Evolutionary conservation across 2,888 invertebrate species (phyloP).

Genomic region (Lepidonotus clava): DNA sequence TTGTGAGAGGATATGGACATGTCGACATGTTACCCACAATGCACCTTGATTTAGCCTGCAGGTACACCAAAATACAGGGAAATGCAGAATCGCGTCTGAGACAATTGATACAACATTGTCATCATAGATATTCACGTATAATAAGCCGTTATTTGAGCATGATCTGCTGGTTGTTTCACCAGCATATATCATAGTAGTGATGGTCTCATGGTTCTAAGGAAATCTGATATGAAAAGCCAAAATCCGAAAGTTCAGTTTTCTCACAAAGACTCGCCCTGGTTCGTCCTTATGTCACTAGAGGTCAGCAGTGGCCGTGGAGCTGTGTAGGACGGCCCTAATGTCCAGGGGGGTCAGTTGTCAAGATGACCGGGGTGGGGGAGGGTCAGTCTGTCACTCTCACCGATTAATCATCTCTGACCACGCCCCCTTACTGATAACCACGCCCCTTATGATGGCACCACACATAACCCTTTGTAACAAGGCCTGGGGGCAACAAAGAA

Average conservation of each 20-base stretch:
- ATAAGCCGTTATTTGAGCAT: too few relatives aligned
- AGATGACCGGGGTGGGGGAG: not conserved
- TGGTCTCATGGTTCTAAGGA: too few relatives aligned
- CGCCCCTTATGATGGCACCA: slow-evolving; percentile 33
- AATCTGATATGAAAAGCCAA: too few relatives aligned
- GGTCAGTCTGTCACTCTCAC: slow-evolving; percentile 19
- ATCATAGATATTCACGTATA: too few relatives aligned
- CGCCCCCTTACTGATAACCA: not conserved
- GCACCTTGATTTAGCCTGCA: too few relatives aligned
- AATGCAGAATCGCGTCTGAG: too few relatives aligned
- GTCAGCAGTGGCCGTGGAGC: not conserved
- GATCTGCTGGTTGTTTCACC: too few relatives aligned
- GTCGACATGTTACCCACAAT: too few relatives aligned
- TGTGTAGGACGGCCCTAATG: not conserved
- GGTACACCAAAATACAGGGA: too few relatives aligned
- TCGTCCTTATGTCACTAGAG: slow-evolving; percentile 17
- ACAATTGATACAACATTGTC: too few relatives aligned
- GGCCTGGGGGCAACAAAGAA: not conserved
- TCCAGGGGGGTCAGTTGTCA: slow-evolving; percentile 11
- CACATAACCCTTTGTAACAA: slow-evolving; percentile 26
- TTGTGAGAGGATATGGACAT: too few relatives aligned
- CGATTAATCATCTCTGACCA: slow-evolving; percentile 19
- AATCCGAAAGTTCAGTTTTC: not conserved
- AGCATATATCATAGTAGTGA: too few relatives aligned
- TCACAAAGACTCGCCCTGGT: not conserved